A percentile compares a stretch with the other conserved stretches of the same genome.
phyloP scores from a whole-genome alignment of 2,888 invertebrate genomes.

The Philaethria dido region DNA sequence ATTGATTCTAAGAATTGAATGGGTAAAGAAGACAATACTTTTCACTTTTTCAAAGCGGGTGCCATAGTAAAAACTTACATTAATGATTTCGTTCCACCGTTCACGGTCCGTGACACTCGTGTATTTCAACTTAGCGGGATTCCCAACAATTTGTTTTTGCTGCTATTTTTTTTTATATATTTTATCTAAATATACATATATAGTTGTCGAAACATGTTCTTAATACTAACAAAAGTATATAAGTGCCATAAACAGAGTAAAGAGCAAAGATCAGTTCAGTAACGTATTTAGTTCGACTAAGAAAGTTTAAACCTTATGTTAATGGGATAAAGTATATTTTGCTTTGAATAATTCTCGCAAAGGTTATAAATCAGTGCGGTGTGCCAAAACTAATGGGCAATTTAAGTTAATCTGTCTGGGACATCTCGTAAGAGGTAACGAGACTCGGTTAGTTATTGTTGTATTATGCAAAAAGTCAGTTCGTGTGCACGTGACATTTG shows the following conservation, averaged over 20 bases:
- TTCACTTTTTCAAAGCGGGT: neutral
- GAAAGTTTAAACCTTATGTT: slow-evolving; percentile 23
- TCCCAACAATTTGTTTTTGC: slow-evolving; percentile 38
- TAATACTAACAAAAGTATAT: slow-evolving; percentile 39
- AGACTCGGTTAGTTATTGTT: slow-evolving; percentile 56
- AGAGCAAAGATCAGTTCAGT: slow-evolving; percentile 33
- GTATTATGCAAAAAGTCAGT: slow-evolving; percentile 54
- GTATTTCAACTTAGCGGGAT: slow-evolving; percentile 36
- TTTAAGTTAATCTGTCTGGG: slow-evolving; percentile 63
- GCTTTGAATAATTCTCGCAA: slow-evolving; percentile 24
- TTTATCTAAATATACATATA: slow-evolving; percentile 7
- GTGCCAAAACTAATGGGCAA: slow-evolving; percentile 59
- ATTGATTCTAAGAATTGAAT: neutral
- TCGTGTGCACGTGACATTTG: slow-evolving; percentile 29
- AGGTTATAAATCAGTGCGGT: slow-evolving; percentile 34
- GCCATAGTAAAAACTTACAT: slow-evolving; percentile 23
- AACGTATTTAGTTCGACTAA: neutral
- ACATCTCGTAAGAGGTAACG: slow-evolving; percentile 62
- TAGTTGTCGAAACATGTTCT: slow-evolving; percentile 41
- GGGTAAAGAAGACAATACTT: neutral
- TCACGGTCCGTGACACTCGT: slow-evolving; percentile 27
- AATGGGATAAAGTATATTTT: slow-evolving; percentile 33
- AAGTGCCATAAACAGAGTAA: slow-evolving; percentile 44
- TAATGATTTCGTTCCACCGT: slow-evolving; percentile 11
- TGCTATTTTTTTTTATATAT: slow-evolving; percentile 28